These are phyloP conservation scores for Eristalis arbustorum DNA, from an alignment of 2,888 invertebrate species.

Conservation along the genomic window DNA sequence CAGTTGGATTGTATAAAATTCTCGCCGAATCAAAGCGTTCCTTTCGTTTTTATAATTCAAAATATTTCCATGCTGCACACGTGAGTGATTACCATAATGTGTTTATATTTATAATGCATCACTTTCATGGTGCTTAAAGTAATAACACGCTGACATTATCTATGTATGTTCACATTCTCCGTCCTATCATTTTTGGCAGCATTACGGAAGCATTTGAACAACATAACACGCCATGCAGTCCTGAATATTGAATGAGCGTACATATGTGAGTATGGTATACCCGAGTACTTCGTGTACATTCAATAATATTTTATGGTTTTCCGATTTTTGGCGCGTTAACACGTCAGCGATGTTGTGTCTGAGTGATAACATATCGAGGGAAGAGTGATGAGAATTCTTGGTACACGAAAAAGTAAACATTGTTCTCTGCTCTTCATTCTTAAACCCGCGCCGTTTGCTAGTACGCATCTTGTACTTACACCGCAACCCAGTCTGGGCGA, in stretches of 20 bases:
- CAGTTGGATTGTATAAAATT: neutral
- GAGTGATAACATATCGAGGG: slow-evolving; percentile 3
- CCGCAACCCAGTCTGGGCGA: too few relatives aligned
- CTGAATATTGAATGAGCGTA: neutral
- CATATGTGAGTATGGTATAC: neutral
- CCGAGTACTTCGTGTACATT: neutral
- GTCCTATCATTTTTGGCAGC: neutral
- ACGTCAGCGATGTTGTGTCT: neutral
- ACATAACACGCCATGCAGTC: neutral
- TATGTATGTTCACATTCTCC: neutral
- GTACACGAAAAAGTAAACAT: neutral
- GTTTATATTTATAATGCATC: neutral
- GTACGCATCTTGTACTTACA: too few relatives aligned
- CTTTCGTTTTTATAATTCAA: neutral
- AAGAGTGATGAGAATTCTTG: neutral
- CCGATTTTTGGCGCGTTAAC: slow-evolving; percentile 26
- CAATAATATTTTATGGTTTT: slow-evolving; percentile 27
- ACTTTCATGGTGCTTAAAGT: neutral
- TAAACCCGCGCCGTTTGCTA: too few relatives aligned
- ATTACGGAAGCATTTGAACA: neutral
- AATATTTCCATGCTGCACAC: neutral
- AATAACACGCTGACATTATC: slow-evolving; percentile 23
- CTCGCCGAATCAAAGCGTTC: neutral
- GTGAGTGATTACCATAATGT: neutral
- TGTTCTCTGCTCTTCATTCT: neutral